Conservation (phyloP, 1,140 invertebrate genomes). For the Megalopta genalis region DNA sequence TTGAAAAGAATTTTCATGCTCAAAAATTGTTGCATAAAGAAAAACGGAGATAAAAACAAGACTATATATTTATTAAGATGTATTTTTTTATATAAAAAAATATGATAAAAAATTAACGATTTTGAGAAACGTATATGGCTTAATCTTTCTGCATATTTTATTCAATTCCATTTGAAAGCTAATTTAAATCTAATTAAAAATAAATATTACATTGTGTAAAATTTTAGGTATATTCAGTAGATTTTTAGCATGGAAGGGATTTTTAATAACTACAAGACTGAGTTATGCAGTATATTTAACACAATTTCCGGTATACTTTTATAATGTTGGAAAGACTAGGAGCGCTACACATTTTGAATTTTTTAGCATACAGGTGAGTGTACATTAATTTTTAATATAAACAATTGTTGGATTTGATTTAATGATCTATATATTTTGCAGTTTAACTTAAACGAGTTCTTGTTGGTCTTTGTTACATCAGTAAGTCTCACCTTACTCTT, state of each 20-base stretch:
- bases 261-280: conserved; percentile 83
- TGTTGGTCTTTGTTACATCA: conserved; percentile 82
- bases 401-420: conserved; percentile 1
- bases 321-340: conserved; percentile 82
- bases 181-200: too few relatives aligned
- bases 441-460: conserved; percentile 82
- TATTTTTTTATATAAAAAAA: too few relatives aligned
- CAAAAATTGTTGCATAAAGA: too few relatives aligned
- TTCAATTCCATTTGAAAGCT: too few relatives aligned
- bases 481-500: conserved; percentile 84
- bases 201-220: neutral
- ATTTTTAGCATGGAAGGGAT: conserved; percentile 82
- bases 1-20: too few relatives aligned
- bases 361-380: conserved; percentile 79
- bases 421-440: conserved; percentile 68
- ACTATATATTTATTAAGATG: too few relatives aligned
- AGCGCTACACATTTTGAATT: conserved; percentile 81
- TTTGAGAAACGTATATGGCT: too few relatives aligned
- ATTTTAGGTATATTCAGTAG: conserved; percentile 79
- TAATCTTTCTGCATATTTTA: too few relatives aligned
- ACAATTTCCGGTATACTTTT: conserved; percentile 86
- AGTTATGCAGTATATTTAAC: conserved; percentile 85
- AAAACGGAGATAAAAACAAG: too few relatives aligned
- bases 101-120: too few relatives aligned
- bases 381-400: neutral